Evolutionary conservation across 2,797 vertebrate genomes (phyloP), one percentile per base, ranked within the genome.

Genomic region (Dendrocincla fuliginosa): DNA sequence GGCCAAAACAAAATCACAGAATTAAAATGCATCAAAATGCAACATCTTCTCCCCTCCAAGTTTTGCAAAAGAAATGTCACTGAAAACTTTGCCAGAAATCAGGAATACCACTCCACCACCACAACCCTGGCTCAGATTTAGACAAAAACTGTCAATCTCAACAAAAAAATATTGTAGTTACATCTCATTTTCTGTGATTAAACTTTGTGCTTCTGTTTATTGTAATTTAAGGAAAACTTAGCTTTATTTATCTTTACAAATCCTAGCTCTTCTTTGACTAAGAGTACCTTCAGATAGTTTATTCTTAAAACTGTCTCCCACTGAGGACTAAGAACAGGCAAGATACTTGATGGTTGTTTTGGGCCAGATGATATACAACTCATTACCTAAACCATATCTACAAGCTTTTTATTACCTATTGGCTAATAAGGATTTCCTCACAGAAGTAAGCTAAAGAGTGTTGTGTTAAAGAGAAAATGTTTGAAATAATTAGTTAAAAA

Each of bases 11-110:
- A 71, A 47, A 11, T 4, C 16, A 47, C 8, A 57, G 49, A 84
- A 41, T 37, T 42, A 71, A 61, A 84, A 46, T 60, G 10, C 14
- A 67, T 61, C 49, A 82, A 60, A 84, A 64, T 18, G 10, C 3
- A 17, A 9, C 2, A 5, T 1, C 2, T 33, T 22, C 42, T 52
- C 37, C 55, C 44, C 19, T 8, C 2, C 7, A 61, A 53, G 6
- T 28, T 49, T 5, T 30, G 37, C 10, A 13, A 47, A 84, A 65
- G 3, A 57, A 46, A 39, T 22, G 4, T 35, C 42, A 11, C 46
- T 64, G 52, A 87, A 82, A 87, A 6, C 10, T 56, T 75, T 49
- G 8, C 25, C 8, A 42, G 64, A 89, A 89, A 12, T 12, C 35
- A 41, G 19, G 13, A 61, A 41, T 27, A 41, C 3, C 9, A 15